These are phyloP conservation scores for Drosophila lini DNA, from an alignment of 1,140 invertebrate species.

Conservation along the genomic window DNA sequence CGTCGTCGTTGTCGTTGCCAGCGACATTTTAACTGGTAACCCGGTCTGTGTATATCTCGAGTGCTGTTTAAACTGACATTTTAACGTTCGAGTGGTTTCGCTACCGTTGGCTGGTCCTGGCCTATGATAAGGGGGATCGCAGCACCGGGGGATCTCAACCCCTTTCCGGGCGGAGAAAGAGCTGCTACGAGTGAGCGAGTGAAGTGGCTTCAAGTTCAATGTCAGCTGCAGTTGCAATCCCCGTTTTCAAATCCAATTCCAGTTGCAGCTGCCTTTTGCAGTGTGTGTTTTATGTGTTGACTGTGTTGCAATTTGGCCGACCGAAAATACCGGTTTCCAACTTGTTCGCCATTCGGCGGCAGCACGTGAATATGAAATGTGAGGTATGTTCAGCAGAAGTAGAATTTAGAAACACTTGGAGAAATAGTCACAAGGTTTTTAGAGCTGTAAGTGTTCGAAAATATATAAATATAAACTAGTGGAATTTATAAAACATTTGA, in stretches of 20 bases:
- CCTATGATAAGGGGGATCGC: conserved; percentile 5
- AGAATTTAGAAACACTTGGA: conserved; percentile 4
- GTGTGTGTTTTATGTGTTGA: conserved; percentile 45
- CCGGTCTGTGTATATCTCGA: conserved; percentile 37
- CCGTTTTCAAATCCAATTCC: conserved; percentile 28
- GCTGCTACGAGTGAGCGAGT: neutral
- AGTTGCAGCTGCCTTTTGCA: conserved; percentile 53
- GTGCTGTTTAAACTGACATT: conserved; percentile 54
- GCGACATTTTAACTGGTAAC: conserved; percentile 11
- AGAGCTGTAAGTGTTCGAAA: neutral
- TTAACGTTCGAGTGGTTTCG: conserved; percentile 46
- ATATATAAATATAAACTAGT: neutral
- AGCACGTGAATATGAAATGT: conserved; percentile 55
- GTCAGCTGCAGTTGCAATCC: conserved; percentile 60
- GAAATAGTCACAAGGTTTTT: neutral
- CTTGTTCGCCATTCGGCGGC: conserved; percentile 32
- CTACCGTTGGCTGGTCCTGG: conserved; percentile 22
- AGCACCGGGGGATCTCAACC: neutral
- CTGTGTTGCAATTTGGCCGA: conserved; percentile 54
- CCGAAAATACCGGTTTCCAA: conserved; percentile 62
- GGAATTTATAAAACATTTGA: neutral
- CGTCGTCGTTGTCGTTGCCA: neutral
- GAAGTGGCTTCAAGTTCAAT: conserved; percentile 69
- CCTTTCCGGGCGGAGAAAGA: conserved; percentile 26
- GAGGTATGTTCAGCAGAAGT: conserved; percentile 21